These are phyloP conservation scores for Naja naja DNA, from an alignment of 2,113 vertebrate species.

Conservation along the genomic window DNA sequence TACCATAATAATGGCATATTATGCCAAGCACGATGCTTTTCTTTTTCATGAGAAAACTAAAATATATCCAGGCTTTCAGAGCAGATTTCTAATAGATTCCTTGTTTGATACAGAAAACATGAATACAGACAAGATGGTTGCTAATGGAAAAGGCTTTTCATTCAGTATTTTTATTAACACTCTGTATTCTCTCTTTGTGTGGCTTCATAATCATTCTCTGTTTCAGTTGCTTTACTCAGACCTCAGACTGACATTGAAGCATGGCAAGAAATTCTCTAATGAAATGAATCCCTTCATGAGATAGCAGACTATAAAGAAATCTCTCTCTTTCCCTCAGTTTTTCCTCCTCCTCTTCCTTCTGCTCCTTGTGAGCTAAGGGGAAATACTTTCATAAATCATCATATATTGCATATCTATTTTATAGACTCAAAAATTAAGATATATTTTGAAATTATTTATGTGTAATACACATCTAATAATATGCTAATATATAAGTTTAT, in stretches of 20 bases:
- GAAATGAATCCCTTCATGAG: slow-evolving; percentile 37
- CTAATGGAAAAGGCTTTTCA: background rate
- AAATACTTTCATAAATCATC: background rate
- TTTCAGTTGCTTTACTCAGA: slow-evolving; percentile 23
- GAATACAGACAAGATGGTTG: background rate
- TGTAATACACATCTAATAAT: background rate
- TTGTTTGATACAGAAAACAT: background rate
- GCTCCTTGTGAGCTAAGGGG: background rate
- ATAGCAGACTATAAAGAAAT: slow-evolving; percentile 30
- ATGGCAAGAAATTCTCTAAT: slow-evolving; percentile 34
- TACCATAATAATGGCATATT: background rate
- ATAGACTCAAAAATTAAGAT: background rate
- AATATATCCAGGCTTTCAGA: background rate
- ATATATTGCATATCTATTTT: background rate
- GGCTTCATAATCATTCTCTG: slow-evolving; percentile 26
- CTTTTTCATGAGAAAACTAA: background rate
- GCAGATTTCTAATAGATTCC: slow-evolving; percentile 15
- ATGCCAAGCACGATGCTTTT: background rate
- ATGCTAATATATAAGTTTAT: background rate
- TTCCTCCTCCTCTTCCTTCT: background rate
- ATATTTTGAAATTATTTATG: background rate
- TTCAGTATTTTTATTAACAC: slow-evolving; percentile 30
- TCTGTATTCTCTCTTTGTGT: slow-evolving; percentile 27
- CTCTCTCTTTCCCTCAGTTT: background rate
- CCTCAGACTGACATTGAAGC: slow-evolving; percentile 32